Percentiles rank a stretch among this genome's conserved stretches.
Evolutionary conservation across 2,888 invertebrate species (phyloP).

Genomic region (Bellardia pandia): DNA sequence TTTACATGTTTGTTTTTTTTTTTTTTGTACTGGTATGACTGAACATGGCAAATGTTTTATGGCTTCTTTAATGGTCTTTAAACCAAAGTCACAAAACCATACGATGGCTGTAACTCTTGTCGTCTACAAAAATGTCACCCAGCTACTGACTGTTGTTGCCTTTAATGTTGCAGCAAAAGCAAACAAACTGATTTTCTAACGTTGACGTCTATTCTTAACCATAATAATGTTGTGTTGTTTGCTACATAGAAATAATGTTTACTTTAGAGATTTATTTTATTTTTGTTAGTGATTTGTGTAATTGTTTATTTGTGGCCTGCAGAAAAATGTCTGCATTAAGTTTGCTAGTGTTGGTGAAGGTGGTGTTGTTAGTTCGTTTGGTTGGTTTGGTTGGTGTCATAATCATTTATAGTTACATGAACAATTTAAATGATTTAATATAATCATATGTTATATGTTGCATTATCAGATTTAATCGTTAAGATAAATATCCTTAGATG

Average conservation of each 20-base stretch:
- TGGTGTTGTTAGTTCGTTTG: conserved; percentile 7
- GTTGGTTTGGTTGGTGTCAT: conserved; percentile 54
- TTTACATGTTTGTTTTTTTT: conserved; percentile 12
- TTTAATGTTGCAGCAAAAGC: conserved; percentile 34
- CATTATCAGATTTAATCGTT: conserved; percentile 27
- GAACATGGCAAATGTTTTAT: conserved; percentile 57
- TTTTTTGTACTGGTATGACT: neutral
- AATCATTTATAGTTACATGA: conserved; percentile 65
- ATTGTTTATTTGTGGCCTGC: conserved; percentile 46
- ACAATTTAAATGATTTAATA: conserved; percentile 68
- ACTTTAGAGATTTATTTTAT: conserved; percentile 63
- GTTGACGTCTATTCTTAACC: neutral
- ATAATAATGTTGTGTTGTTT: conserved; percentile 39
- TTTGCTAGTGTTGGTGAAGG: neutral
- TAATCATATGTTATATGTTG: conserved; percentile 64
- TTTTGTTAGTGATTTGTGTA: conserved; percentile 53
- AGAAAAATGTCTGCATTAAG: conserved; percentile 32
- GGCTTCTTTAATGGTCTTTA: conserved; percentile 69
- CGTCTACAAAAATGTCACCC: neutral
- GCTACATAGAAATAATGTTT: conserved; percentile 42
- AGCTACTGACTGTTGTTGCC: conserved; percentile 19
- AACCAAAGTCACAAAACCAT: conserved; percentile 64
- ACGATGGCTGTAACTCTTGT: conserved; percentile 42
- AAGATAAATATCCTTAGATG: conserved; percentile 38
- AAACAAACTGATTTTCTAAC: neutral